phyloP scores from a whole-genome alignment of 2,113 vertebrate species.

The Bos javanicus region DNA sequence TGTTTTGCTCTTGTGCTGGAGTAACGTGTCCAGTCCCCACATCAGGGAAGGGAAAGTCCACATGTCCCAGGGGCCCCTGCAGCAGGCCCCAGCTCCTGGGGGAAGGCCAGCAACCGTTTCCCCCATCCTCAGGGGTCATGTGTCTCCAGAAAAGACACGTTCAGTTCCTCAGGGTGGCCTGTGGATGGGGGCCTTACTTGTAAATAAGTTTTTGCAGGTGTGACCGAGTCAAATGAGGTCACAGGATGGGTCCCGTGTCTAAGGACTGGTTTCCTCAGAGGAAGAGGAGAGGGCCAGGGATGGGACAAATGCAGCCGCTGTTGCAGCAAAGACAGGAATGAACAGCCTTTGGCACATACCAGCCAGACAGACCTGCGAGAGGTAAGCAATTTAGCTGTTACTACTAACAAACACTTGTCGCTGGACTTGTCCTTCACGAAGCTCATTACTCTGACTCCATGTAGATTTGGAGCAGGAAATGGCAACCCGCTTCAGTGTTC shows the following conservation, averaged over 20 bases:
- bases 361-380: neutral
- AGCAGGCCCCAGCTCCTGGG: neutral
- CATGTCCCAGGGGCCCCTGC: no score
- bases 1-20: conserved; percentile 75
- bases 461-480: neutral
- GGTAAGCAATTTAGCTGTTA: neutral
- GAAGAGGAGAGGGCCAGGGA: neutral
- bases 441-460: neutral
- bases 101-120: neutral
- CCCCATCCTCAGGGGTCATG: no score
- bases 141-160: neutral
- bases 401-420: neutral
- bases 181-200: neutral
- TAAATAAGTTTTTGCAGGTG: neutral
- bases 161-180: neutral
- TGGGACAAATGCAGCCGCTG: neutral
- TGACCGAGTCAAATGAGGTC: neutral
- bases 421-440: neutral
- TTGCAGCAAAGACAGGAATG: neutral
- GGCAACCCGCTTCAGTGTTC: neutral
- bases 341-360: neutral
- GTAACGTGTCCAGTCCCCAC: conserved; percentile 88
- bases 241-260: neutral
- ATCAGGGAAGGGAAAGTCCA: conserved; percentile 72
- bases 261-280: no score